phyloP scores from a whole-genome alignment of 1,140 invertebrate genomes.

The Tetramorium simillimum region DNA sequence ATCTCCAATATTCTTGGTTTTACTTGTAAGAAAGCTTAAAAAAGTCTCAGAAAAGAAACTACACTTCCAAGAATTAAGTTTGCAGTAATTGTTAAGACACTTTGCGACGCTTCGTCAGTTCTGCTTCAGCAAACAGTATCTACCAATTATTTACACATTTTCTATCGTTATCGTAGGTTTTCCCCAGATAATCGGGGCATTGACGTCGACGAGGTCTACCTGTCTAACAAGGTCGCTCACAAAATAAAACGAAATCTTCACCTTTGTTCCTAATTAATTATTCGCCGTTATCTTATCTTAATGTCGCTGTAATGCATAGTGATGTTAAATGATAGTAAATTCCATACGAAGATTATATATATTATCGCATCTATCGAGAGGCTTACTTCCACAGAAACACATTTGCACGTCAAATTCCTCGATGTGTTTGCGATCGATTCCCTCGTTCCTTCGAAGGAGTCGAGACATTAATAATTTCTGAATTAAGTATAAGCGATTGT shows the following conservation, averaged over 20 bases:
- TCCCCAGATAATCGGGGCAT: constrained; percentile 60
- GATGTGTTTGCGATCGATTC: not conserved
- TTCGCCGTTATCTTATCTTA: constrained; percentile 2
- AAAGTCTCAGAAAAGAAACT: not conserved
- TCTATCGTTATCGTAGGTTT: constrained; percentile 67
- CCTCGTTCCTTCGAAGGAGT: not conserved
- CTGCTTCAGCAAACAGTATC: not conserved
- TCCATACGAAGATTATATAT: not conserved
- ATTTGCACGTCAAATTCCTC: not conserved
- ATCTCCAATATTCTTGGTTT: not conserved
- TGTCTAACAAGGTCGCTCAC: not conserved
- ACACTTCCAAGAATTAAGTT: not conserved
- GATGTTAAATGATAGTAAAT: not conserved
- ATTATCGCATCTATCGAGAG: not conserved
- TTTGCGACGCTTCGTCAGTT: not conserved
- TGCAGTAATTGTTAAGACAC: not conserved
- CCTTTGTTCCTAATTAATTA: not conserved
- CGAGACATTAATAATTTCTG: not conserved
- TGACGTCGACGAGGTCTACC: not conserved
- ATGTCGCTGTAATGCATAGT: not conserved
- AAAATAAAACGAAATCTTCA: not conserved
- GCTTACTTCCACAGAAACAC: not conserved
- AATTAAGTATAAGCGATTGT: not conserved
- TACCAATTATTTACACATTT: constrained; percentile 54
- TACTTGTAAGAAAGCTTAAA: not conserved